Evolutionary conservation across 2,888 invertebrate species (phyloP).

Genomic region (Thymelicus acteon): DNA sequence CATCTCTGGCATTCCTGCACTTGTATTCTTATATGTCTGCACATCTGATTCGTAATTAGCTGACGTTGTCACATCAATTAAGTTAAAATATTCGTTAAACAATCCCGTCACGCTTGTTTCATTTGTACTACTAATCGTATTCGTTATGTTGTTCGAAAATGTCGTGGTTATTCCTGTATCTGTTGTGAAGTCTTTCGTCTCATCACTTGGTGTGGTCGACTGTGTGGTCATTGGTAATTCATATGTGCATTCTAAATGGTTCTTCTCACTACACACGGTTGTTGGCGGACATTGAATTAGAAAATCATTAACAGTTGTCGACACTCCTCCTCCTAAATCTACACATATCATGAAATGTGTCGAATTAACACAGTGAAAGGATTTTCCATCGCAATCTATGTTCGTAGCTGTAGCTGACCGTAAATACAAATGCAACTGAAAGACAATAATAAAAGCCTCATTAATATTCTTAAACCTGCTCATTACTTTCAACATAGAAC

Average conservation of each 20-base stretch:
- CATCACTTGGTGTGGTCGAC: constrained; percentile 43
- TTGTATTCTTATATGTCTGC: too few species aligned
- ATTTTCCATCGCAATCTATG: constrained; percentile 74
- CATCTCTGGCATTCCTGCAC: too few species aligned
- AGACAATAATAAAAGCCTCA: constrained; percentile 1
- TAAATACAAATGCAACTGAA: constrained; percentile 61
- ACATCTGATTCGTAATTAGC: neutral
- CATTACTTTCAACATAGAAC: neutral
- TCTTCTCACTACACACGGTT: constrained; percentile 63
- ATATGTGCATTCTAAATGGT: constrained; percentile 74
- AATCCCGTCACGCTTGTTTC: constrained; percentile 16
- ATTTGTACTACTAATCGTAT: neutral
- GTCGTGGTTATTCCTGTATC: neutral
- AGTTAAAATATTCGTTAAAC: constrained; percentile 46
- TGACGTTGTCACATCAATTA: constrained; percentile 35
- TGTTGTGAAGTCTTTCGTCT: constrained; percentile 38
- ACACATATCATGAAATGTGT: constrained; percentile 81
- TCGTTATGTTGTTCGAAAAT: neutral
- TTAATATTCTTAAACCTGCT: constrained; percentile 15
- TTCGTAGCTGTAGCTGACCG: constrained; percentile 52
- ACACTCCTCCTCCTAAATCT: constrained; percentile 70
- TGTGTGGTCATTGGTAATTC: constrained; percentile 47
- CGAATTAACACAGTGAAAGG: constrained; percentile 75
- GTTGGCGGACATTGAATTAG: constrained; percentile 67
- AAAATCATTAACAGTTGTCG: constrained; percentile 69